Evolutionary conservation across 2,113 vertebrate species (phyloP).

Genomic region (Tympanuchus pallidicinctus): DNA sequence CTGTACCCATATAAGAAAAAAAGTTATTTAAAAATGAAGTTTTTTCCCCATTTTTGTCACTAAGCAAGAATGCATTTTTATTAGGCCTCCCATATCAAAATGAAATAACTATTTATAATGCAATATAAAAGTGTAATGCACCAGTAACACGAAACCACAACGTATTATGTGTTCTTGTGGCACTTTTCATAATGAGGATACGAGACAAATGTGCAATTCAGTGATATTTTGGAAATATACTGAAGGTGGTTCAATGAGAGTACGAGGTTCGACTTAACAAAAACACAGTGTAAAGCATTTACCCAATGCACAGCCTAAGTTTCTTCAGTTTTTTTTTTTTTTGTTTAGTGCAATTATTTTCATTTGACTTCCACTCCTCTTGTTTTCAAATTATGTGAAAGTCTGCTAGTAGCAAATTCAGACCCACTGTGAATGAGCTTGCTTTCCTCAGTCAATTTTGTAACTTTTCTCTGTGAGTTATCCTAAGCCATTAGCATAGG

Average conservation of each 20-base stretch:
- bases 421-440: not conserved
- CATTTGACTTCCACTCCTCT: not conserved
- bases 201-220: not conserved
- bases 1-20: not conserved
- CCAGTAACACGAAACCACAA: not conserved
- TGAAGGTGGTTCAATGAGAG: not conserved
- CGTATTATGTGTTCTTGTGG: not conserved
- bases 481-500: not conserved
- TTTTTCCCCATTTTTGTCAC: not conserved
- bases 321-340: not conserved
- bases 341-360: not conserved
- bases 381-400: not conserved
- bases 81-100: not conserved
- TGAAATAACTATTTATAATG: not conserved
- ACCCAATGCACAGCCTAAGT: not conserved
- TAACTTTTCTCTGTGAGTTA: not conserved
- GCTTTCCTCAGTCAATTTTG: not conserved
- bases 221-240: not conserved
- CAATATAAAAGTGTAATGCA: not conserved
- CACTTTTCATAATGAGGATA: not conserved
- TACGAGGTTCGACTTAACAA: not conserved
- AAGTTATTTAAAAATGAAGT: not conserved
- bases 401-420: not conserved
- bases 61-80: not conserved
- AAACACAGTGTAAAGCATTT: not conserved